Percentiles rank a stretch among this genome's conserved stretches.
These are phyloP conservation scores for Vidua chalybeata DNA, from an alignment of 2,113 vertebrate genomes.

Conservation along the genomic window DNA sequence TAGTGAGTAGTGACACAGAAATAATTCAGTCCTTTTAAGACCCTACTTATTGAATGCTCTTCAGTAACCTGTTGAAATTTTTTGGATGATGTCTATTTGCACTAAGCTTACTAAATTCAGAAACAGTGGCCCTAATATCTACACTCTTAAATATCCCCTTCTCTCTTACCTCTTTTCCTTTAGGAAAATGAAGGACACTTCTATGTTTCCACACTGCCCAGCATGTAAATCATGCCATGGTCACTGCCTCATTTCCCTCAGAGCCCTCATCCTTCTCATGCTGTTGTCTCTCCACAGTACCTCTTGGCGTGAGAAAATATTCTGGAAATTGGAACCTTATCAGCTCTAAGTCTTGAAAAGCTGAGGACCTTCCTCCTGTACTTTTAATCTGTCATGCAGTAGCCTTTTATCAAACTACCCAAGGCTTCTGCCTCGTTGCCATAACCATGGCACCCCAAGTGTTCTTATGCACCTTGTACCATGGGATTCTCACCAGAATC, in stretches of 20 bases:
- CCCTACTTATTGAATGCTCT: neutral
- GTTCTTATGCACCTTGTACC: neutral
- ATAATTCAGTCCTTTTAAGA: neutral
- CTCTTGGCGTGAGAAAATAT: neutral
- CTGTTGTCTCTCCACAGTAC: neutral
- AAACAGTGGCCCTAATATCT: neutral
- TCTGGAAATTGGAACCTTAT: neutral
- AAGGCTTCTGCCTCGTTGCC: rapidly evolving
- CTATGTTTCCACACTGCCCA: rapidly evolving
- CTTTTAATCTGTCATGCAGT: neutral
- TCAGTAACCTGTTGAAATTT: neutral
- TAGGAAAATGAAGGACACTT: neutral
- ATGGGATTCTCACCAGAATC: neutral
- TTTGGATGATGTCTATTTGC: neutral
- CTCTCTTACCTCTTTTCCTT: neutral
- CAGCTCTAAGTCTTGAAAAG: neutral
- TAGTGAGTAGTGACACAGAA: rapidly evolving
- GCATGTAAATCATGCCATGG: rapidly evolving
- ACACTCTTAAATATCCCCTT: neutral
- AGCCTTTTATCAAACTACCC: neutral
- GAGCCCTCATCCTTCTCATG: neutral
- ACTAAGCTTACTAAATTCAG: neutral
- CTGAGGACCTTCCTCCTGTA: neutral
- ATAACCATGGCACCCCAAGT: neutral
- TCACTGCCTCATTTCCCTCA: neutral